Evolutionary conservation across 1,140 invertebrate species (phyloP).

Genomic region (Drosophila carrolli): DNA sequence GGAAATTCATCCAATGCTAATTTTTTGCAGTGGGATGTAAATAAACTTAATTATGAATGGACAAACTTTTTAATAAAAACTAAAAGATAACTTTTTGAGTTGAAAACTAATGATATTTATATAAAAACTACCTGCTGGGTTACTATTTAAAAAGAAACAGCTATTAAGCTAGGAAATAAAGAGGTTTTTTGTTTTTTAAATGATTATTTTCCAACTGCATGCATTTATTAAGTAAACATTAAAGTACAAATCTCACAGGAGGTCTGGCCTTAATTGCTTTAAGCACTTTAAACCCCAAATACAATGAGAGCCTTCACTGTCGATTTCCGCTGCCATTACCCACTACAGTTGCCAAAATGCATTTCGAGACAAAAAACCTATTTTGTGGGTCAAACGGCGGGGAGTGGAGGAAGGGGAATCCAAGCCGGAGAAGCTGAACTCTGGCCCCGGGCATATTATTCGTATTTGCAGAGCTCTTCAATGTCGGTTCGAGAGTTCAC

Average conservation of each 20-base stretch:
- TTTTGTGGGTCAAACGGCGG: conserved; percentile 36
- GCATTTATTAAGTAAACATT: not conserved
- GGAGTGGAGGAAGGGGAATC: not conserved
- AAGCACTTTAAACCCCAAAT: conserved; percentile 34
- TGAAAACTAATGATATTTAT: no score
- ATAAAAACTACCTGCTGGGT: no score
- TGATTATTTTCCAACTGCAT: no score
- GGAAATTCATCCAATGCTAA: no score
- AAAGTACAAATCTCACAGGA: no score
- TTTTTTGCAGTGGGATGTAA: no score
- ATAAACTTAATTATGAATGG: not conserved
- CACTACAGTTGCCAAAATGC: conserved; percentile 28
- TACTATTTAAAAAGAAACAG: no score
- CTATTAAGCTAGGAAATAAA: no score
- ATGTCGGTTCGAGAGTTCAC: conserved; percentile 51
- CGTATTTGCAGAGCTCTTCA: conserved; percentile 71
- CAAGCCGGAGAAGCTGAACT: conserved; percentile 2
- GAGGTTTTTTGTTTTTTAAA: no score
- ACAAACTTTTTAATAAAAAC: not conserved
- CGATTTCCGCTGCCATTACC: conserved; percentile 33
- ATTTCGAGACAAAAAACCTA: conserved; percentile 18
- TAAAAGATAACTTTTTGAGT: not conserved
- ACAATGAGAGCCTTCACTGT: conserved; percentile 18
- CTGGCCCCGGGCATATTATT: conserved; percentile 43
- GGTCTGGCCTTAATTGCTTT: conserved; percentile 23